Evolutionary conservation across 2,797 vertebrate genomes (phyloP).

Genomic region (Cryptoprocta ferox): DNA sequence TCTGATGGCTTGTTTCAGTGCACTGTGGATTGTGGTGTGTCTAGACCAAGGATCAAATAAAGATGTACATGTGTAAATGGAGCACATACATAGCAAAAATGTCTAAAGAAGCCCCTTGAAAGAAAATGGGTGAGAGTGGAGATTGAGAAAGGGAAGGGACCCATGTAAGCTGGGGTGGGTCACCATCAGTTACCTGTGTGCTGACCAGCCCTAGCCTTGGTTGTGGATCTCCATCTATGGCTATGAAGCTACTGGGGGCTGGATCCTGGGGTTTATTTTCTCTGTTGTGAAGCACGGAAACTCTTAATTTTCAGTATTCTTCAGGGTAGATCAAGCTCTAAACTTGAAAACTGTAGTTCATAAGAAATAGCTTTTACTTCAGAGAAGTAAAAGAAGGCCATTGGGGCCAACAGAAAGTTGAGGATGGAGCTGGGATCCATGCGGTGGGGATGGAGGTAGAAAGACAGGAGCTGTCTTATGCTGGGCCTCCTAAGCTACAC

Average conservation of each 20-base stretch:
- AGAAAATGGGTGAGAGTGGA: not conserved
- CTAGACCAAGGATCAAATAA: not conserved
- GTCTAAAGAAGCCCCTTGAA: not conserved
- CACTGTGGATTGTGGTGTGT: not conserved
- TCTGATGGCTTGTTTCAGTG: not conserved
- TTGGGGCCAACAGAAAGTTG: not conserved
- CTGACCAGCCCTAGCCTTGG: not conserved
- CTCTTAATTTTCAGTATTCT: not conserved
- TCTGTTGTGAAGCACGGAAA: not conserved
- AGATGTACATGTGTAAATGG: not conserved
- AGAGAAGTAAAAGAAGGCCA: not conserved
- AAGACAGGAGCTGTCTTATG: not conserved
- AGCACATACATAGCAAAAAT: not conserved
- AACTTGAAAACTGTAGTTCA: not conserved
- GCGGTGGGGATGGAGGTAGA: not conserved
- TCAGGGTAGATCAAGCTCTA: not conserved
- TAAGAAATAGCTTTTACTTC: not conserved
- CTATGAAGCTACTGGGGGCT: not conserved
- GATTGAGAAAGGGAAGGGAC: not conserved
- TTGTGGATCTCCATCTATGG: not conserved
- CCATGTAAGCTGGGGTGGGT: too few relatives aligned
- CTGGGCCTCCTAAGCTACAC: not conserved
- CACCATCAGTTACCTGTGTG: not conserved
- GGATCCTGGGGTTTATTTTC: not conserved
- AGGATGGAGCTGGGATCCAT: not conserved